A percentile compares a stretch with the other conserved stretches of the same genome.
These are phyloP conservation scores for Odontothrips loti DNA, from an alignment of 2,888 invertebrate species.

Conservation along the genomic window DNA sequence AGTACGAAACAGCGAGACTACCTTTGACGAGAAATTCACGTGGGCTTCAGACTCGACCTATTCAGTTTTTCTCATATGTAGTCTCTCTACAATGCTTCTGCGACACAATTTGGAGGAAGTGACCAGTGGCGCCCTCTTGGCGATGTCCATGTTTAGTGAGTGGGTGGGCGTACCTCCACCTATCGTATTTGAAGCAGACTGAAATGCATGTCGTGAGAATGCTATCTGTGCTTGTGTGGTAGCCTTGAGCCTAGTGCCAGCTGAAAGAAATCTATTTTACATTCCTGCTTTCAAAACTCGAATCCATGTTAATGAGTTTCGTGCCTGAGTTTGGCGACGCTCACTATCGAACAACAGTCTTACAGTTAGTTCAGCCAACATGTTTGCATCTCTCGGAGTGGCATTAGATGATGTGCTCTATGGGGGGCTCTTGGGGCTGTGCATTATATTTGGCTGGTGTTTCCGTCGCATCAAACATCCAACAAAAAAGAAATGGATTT, in stretches of 20 bases:
- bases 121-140: background rate
- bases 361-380: background rate
- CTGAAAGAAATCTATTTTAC: background rate
- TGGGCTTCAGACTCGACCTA: background rate
- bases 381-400: constrained; percentile 44
- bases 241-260: constrained; percentile 3
- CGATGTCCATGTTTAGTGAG: background rate
- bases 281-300: background rate
- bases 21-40: background rate
- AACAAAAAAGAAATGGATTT: constrained; percentile 54
- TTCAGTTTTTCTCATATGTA: background rate
- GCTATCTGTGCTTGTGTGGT: background rate
- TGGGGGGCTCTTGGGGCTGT: constrained; percentile 60
- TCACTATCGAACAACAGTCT: background rate
- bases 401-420: constrained; percentile 72
- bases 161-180: background rate
- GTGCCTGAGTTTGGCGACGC: background rate
- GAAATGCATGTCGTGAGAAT: background rate
- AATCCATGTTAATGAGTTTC: background rate
- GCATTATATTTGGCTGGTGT: constrained; percentile 64
- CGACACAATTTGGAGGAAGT: background rate
- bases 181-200: background rate
- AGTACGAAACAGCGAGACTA: background rate
- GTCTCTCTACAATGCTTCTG: background rate
- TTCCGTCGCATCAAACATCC: constrained; percentile 56